A percentile compares a stretch with the other conserved stretches of the same genome.
These are phyloP conservation scores for Pseudochaenichthys georgianus DNA, from an alignment of 2,797 vertebrate genomes.

Conservation along the genomic window DNA sequence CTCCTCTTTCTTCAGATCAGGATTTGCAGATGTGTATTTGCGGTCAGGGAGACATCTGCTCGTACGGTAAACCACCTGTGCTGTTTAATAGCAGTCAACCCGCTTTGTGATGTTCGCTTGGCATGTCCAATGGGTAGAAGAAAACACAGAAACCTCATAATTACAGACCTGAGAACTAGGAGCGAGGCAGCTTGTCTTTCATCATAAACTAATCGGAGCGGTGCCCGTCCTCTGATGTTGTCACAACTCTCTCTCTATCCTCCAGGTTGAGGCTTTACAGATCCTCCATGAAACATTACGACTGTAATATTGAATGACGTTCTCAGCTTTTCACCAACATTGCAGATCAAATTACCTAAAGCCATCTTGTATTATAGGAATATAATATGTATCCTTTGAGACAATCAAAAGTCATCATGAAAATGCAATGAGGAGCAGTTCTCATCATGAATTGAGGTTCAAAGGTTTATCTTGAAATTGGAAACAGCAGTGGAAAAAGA, in stretches of 20 bases:
- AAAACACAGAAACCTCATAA: conserved; percentile 68
- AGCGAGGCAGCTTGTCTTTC: conserved; percentile 68
- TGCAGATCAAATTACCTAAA: not conserved
- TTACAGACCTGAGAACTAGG: conserved; percentile 66
- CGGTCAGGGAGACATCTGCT: conserved; percentile 74
- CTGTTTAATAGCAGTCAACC: conserved; percentile 63
- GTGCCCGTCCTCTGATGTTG: conserved; percentile 51
- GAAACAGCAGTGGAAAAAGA: not conserved
- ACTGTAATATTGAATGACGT: conserved; percentile 23
- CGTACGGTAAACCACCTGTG: conserved; percentile 74
- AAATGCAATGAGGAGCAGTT: not conserved
- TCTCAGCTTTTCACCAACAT: conserved; percentile 28
- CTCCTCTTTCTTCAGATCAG: conserved; percentile 33
- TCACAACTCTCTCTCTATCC: conserved; percentile 50
- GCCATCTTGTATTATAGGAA: not conserved
- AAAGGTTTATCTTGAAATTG: not conserved
- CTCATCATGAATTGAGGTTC: not conserved
- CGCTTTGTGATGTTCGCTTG: conserved; percentile 70
- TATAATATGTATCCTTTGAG: not conserved
- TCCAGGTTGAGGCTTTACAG: conserved; percentile 40
- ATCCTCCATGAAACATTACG: conserved; percentile 41
- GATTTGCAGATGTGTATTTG: conserved; percentile 62
- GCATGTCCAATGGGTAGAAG: conserved; percentile 63
- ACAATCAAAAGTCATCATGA: not conserved
- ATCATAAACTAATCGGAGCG: conserved; percentile 70